Base-by-base conservation (phyloP, 2,888 invertebrate species). In the Ichneumon xanthorius region DNA sequence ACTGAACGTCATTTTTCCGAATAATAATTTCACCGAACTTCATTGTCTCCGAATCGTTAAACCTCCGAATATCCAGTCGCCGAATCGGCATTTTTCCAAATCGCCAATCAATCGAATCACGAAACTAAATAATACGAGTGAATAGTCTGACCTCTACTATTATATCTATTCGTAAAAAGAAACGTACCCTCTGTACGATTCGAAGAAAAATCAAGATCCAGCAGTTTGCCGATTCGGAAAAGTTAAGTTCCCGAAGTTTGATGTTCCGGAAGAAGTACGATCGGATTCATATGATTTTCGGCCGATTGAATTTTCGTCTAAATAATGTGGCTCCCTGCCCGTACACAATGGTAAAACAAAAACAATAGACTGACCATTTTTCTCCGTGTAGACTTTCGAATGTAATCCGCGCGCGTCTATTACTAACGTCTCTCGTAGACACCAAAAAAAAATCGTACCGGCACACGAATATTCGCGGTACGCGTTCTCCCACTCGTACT, bases 401-500 rank as follows among this genome's bases (percentile, higher is more conserved):
- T 33, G 63, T 63, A 7, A 63, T 63, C 30, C 16, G 67, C 45
- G 70, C n/a, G 67, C 48, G 61, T 79, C 61, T 22, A 61, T 58
- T 48, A 45, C 55, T 75, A 48, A 75, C 68, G 45, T 68, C 68
- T 75, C 75, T 40, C 37, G 26, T 26, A 58, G 50, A 63, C 45
- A 78, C 30, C 9, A 45, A 65, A 65, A 65, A 26, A 16, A 33
- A n/a, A 33, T 33, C 16, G 30, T 16, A 48, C 45, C 45, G 65
- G 14, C 55, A 63, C 65, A 73, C 65, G 63, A 84, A 40, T 65
- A 70, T 53, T 48, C 77, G 77, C 67, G 70, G 19, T 40, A 61
- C 58, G 58, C 40, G 70, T 48, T 33, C 75, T 61, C 55, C 65
- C 80, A 75, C 82, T 79, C 71, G 79, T 71, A 76, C 82, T 85